These are phyloP conservation scores for Prosopocoilus inquinatus DNA, from an alignment of 2,888 invertebrate species.

Conservation along the genomic window DNA sequence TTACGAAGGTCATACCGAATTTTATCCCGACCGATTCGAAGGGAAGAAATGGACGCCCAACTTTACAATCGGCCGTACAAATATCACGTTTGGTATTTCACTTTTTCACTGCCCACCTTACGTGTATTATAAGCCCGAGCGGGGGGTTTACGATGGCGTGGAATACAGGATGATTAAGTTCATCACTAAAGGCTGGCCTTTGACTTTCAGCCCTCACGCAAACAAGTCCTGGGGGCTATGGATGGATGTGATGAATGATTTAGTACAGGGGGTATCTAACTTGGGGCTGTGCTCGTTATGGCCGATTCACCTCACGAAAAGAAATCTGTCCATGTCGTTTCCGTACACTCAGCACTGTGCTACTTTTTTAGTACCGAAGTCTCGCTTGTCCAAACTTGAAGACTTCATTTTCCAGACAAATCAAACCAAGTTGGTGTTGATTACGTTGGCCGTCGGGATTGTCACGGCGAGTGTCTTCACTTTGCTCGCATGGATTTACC, in stretches of 20 bases:
- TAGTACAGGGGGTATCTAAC: conserved; percentile 5
- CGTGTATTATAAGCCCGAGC: not conserved
- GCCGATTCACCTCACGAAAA: not conserved
- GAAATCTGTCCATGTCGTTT: conserved; percentile 9
- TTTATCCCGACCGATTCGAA: not conserved
- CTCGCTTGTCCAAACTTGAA: conserved; percentile 12
- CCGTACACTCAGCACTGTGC: conserved; percentile 25
- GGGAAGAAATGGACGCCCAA: not conserved
- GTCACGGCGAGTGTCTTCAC: conserved; percentile 6
- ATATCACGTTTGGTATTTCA: not conserved
- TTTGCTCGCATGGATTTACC: conserved; percentile 8
- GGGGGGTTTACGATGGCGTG: conserved; percentile 4
- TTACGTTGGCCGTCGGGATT: conserved; percentile 2
- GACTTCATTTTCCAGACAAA: conserved; percentile 14
- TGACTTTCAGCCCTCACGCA: not conserved
- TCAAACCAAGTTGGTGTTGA: conserved; percentile 5
- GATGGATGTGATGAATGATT: conserved; percentile 2
- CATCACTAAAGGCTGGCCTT: conserved; percentile 10
- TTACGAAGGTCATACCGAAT: not conserved
- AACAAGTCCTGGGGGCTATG: not conserved
- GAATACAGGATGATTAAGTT: conserved; percentile 10
- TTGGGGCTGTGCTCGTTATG: conserved; percentile 17
- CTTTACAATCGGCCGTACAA: not conserved
- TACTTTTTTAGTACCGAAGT: conserved; percentile 29
- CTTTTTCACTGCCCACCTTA: conserved; percentile 5